Base-by-base conservation (phyloP, 1,140 invertebrate species). In the Ylistrum balloti region DNA sequence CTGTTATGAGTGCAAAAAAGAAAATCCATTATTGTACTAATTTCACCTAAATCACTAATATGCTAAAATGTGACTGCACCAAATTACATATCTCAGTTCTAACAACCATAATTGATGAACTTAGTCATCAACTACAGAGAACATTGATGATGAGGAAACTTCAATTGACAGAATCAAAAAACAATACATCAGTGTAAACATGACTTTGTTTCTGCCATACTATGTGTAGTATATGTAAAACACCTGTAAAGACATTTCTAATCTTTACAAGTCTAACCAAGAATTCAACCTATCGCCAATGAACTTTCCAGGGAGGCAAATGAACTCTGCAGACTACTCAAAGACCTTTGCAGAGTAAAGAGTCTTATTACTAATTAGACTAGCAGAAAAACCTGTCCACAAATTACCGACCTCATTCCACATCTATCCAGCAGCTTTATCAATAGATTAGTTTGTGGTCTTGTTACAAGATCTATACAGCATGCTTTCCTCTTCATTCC, bases 361-460 rank as follows among this genome's bases (percentile, higher is more conserved):
- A 74, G 56, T 74, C 56, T 28, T 74, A 28, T 74, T 74, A 74
- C 56, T 74, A 74, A 74, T n/a, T 28, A 28, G 56, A 28, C 15
- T 74, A 74, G 56, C 56, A 74, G 56, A 74, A 74, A 74, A 74
- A 74, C 56, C 5, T 74, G 56, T 74, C 28, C 56, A 74, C 56
- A 74, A 74, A 74, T 74, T 74, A 74, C 9, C 0, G n/a, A 28
- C 22, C 56, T 74, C 22, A 74, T 74, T 74, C 20, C 20, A 48
- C 11, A 48, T 17, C 45, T 48, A 48, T 48, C 45, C 11, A 74
- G 56, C 22, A 74, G 22, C n/a, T 74, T 74, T 74, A 74, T 74
- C 56, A 74, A 74, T 20, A 56, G 45, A 56, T 56, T 56, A 22
- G 45, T 56, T 74, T 28, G 56, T 28, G n/a, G 22, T 28, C 9